A percentile compares a stretch with the other conserved stretches of the same genome.
These are phyloP conservation scores for Tachycineta bicolor DNA, from an alignment of 2,113 vertebrate genomes.

Conservation along the genomic window DNA sequence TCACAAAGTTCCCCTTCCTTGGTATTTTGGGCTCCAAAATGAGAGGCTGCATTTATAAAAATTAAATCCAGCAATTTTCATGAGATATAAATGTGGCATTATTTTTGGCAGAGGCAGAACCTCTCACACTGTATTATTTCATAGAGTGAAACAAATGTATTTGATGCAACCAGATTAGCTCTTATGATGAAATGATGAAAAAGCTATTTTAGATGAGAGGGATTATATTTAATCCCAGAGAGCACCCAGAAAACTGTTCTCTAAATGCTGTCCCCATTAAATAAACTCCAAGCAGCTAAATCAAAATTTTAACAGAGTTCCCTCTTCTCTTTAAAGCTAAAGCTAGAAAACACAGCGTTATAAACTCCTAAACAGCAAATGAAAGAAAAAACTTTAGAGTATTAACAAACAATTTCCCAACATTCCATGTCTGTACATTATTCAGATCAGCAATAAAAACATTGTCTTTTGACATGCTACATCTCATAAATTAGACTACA, in stretches of 20 bases:
- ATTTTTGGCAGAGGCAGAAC: not conserved
- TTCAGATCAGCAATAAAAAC: not conserved
- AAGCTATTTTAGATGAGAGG: constrained; percentile 39
- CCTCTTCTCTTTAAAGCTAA: not conserved
- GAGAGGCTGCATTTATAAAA: not conserved
- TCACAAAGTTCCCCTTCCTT: not conserved
- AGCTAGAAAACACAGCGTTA: not conserved
- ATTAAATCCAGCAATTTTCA: not conserved
- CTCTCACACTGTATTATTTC: not conserved
- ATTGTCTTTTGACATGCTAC: not conserved
- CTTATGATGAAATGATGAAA: constrained; percentile 30
- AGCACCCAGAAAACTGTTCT: constrained; percentile 3
- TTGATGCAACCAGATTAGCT: constrained; percentile 18
- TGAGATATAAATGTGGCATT: not conserved
- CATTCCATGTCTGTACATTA: not conserved
- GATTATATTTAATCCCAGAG: constrained; percentile 62
- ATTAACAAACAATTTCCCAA: not conserved
- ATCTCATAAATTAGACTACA: not conserved
- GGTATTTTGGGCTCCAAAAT: not conserved
- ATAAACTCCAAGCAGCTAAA: constrained; percentile 29
- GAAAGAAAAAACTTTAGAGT: not conserved
- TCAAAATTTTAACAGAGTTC: not conserved
- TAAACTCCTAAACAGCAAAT: not conserved
- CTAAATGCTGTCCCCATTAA: constrained; percentile 18
- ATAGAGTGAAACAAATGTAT: constrained; percentile 16